Percentiles rank a stretch among this genome's conserved stretches.
These are phyloP conservation scores for Amniataba percoides DNA, from an alignment of 2,797 vertebrate genomes.

Conservation along the genomic window DNA sequence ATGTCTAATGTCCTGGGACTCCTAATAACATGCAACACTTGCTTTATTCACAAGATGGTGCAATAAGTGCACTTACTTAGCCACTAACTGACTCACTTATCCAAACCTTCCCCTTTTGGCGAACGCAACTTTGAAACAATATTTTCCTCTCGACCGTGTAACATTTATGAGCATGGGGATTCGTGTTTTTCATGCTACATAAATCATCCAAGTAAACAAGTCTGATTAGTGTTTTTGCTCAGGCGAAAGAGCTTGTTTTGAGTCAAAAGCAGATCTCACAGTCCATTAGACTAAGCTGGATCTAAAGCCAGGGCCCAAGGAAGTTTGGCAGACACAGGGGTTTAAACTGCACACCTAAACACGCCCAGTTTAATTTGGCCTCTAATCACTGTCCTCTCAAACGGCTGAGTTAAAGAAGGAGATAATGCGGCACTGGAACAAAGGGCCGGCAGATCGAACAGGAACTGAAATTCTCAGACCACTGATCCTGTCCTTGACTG, in stretches of 20 bases:
- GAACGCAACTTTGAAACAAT: conserved; percentile 62
- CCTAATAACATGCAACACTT: conserved; percentile 75
- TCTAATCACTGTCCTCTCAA: conserved; percentile 52
- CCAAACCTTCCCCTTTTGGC: conserved; percentile 36
- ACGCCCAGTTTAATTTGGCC: conserved; percentile 59
- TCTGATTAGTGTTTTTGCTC: conserved; percentile 68
- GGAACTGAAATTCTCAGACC: conserved; percentile 50
- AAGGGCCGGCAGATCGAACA: conserved; percentile 48
- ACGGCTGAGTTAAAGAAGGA: conserved; percentile 49
- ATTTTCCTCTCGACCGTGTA: conserved; percentile 62
- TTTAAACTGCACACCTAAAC: conserved; percentile 60
- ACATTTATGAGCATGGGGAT: conserved; percentile 69
- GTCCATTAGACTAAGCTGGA: conserved; percentile 72
- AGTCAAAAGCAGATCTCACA: conserved; percentile 69
- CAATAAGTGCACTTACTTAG: conserved; percentile 78
- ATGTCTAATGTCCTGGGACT: conserved; percentile 43
- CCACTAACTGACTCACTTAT: conserved; percentile 44
- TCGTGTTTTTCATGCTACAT: conserved; percentile 66
- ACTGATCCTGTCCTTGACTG: conserved; percentile 59
- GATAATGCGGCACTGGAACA: conserved; percentile 60
- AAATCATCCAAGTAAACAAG: conserved; percentile 73
- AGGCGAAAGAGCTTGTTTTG: conserved; percentile 55
- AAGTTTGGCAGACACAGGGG: conserved; percentile 53
- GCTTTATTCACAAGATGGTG: conserved; percentile 85
- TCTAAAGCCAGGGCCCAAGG: conserved; percentile 52